Evolutionary conservation across 2,888 invertebrate species (phyloP), one percentile per base, ranked within the genome.

Genomic region (Troides helena): DNA sequence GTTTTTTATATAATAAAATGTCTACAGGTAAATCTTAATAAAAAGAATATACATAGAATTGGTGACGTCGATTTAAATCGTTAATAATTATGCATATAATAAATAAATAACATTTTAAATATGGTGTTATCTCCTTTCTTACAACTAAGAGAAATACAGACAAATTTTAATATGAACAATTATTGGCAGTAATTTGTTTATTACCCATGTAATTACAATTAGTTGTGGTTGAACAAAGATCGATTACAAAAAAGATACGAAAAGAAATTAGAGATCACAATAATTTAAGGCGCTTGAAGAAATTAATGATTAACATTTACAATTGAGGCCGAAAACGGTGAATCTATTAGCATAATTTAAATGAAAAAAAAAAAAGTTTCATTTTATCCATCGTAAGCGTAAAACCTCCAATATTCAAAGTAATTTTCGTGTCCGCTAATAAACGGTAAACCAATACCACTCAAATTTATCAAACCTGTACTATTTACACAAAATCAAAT

Each of bases 281-380:
- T 50, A 50, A 50, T 14, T 50, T 50, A 50, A 14, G 17, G 50
- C 18, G 50, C 18, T 18, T 18, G 50, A 50, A 50, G 50, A 50
- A 62, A 61, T 17, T 30, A 62, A 67, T 62, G 53, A 67, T 67
- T 67, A 62, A 61, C 67, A 62, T 67, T 67, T 56, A 62, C 67
- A 67, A 62, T 67, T 39, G 62, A 67, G 36, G 56, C 39, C 61
- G 61, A 43, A 56, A 67, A 67, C 56, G 56, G 36, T 61, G 61
- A 67, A 67, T 67, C 30, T 67, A 67, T 67, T 62, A 53, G 53
- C 67, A 67, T 67, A 67, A 67, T 61, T 56, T 62, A 43, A 67
- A 46, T 46, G 46, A 8, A 10, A n/a, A 21, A 62, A 21, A 21
- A 62, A 62, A 21, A 62, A 30, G 23, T 25, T 59, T 25, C 12